phyloP scores from a whole-genome alignment of 2,888 invertebrate species.

The Strigamia transsilvanica region DNA sequence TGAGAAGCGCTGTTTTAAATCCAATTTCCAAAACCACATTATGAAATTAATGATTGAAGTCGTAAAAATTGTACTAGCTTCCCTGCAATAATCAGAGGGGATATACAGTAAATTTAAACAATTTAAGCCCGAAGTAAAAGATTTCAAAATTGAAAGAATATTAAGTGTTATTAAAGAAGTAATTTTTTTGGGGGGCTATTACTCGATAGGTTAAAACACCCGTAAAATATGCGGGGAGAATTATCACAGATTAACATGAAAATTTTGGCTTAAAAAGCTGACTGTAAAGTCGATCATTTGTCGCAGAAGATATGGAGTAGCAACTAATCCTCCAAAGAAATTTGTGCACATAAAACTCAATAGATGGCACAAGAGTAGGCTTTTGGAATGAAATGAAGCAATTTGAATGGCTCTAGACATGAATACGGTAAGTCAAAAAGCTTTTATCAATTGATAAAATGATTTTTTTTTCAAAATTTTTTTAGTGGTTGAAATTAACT shows the following conservation, averaged over 20 bases:
- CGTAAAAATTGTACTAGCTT: conserved; percentile 8
- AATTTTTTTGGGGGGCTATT: background rate
- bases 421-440: no score
- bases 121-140: background rate
- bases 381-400: no score
- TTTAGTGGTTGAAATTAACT: no score
- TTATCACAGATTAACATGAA: conserved; percentile 41
- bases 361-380: background rate
- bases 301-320: background rate
- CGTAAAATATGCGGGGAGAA: conserved; percentile 29
- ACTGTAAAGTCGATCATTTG: background rate
- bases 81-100: background rate
- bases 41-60: background rate
- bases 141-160: background rate
- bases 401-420: no score
- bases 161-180: background rate
- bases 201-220: conserved; percentile 17
- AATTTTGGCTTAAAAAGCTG: conserved; percentile 37
- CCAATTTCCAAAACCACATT: background rate
- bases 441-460: no score
- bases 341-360: background rate
- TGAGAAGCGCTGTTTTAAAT: no score
- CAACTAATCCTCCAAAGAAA: background rate
- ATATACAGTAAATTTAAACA: background rate
- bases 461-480: no score